Evolutionary conservation across 2,797 vertebrate species (phyloP).

Genomic region (Trichosurus vulpecula): DNA sequence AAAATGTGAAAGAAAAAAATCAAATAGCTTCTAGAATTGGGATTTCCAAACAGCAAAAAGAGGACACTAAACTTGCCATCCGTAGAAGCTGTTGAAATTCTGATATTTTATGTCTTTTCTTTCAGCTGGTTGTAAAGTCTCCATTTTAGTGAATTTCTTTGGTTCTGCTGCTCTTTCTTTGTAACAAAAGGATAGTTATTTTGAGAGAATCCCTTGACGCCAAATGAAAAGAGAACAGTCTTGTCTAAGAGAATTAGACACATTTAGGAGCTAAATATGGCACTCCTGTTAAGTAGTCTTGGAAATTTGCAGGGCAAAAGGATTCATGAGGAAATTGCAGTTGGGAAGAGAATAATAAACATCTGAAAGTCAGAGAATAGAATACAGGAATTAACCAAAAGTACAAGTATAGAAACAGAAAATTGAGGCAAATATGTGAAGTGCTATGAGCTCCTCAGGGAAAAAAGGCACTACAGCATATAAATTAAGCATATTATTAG

Average conservation of each 20-base stretch:
- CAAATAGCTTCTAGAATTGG: slow-evolving; percentile 65
- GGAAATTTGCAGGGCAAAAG: slow-evolving; percentile 76
- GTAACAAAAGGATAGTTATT: slow-evolving; percentile 79
- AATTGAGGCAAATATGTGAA: slow-evolving; percentile 61
- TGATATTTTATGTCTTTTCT: slow-evolving; percentile 63
- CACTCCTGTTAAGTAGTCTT: slow-evolving; percentile 75
- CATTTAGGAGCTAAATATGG: slow-evolving; percentile 79
- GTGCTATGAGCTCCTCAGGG: slow-evolving; percentile 45
- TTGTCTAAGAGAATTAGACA: slow-evolving; percentile 77
- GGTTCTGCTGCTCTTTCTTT: slow-evolving; percentile 72
- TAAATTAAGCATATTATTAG: slow-evolving; percentile 57
- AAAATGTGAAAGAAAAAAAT: slow-evolving; percentile 70
- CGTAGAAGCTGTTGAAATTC: slow-evolving; percentile 58
- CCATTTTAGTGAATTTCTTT: slow-evolving; percentile 74
- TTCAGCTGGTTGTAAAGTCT: slow-evolving; percentile 67
- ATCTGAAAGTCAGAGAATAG: slow-evolving; percentile 73
- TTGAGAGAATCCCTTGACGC: slow-evolving; percentile 79
- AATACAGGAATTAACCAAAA: slow-evolving; percentile 58
- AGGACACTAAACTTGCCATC: slow-evolving; percentile 31
- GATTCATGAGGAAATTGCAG: slow-evolving; percentile 76
- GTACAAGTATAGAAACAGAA: slow-evolving; percentile 60
- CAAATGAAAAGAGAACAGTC: slow-evolving; percentile 77
- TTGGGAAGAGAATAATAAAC: slow-evolving; percentile 71
- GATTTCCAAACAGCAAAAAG: slow-evolving; percentile 66
- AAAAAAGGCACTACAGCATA: slow-evolving; percentile 30